These are phyloP conservation scores for Hydrolagus colliei DNA, from an alignment of 2,797 vertebrate genomes.

Conservation along the genomic window DNA sequence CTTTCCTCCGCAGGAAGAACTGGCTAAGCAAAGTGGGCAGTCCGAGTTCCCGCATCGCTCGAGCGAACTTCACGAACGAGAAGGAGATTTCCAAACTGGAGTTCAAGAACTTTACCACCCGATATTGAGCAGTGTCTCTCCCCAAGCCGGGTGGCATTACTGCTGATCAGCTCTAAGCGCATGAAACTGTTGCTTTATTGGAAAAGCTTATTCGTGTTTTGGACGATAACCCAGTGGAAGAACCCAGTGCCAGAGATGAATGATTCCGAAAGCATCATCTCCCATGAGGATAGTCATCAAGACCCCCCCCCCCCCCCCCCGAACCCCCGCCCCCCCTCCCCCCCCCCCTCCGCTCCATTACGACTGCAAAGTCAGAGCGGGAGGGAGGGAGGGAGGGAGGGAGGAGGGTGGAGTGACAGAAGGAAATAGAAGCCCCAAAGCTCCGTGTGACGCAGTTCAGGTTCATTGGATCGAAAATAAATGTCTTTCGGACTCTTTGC, in stretches of 20 bases:
- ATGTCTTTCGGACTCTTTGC: neutral
- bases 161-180: neutral
- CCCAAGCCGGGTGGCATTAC: conserved; percentile 7
- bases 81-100: conserved; percentile 70
- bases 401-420: too few species aligned
- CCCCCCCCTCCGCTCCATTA: too few species aligned
- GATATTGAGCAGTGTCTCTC: conserved; percentile 54
- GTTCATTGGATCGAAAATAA: neutral
- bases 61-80: conserved; percentile 70
- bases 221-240: neutral
- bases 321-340: too few species aligned
- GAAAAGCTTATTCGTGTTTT: neutral
- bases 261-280: neutral
- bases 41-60: conserved; percentile 73
- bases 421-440: neutral
- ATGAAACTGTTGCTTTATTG: neutral
- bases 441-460: neutral
- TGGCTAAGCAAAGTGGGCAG: conserved; percentile 83
- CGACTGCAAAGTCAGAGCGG: neutral
- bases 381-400: too few species aligned
- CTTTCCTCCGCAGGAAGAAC: conserved; percentile 65
- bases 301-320: neutral
- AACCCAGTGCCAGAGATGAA: neutral
- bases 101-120: conserved; percentile 71
- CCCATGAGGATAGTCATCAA: neutral